A percentile compares a stretch with the other conserved stretches of the same genome.
These are phyloP conservation scores for Diplodus puntazzo DNA, from an alignment of 2,797 vertebrate species.

Conservation along the genomic window DNA sequence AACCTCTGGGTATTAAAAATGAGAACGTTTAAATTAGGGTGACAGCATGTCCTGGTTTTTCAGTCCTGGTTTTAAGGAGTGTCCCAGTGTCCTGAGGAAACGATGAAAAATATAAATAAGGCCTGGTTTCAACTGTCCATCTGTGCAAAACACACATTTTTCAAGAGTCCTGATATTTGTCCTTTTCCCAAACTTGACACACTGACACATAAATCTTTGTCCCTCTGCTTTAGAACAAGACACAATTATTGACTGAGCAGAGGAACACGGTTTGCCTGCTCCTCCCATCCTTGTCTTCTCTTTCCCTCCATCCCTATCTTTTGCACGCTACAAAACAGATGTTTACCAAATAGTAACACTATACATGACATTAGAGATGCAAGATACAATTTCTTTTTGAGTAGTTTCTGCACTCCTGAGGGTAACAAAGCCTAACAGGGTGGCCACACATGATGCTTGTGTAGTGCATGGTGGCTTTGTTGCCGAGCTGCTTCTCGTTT, in stretches of 20 bases:
- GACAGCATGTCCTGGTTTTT: slow-evolving; percentile 31
- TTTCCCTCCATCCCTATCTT: background rate
- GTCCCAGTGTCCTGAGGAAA: slow-evolving; percentile 30
- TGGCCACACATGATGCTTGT: no score
- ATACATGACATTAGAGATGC: no score
- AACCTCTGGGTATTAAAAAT: slow-evolving; percentile 22
- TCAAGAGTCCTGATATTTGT: background rate
- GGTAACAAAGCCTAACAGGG: no score
- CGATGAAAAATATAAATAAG: slow-evolving; percentile 25
- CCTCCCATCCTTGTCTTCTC: background rate
- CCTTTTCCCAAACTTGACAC: background rate
- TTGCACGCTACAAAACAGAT: background rate
- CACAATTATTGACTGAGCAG: background rate
- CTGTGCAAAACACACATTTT: background rate
- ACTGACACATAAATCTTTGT: background rate
- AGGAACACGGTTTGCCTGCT: background rate
- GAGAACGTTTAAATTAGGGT: slow-evolving; percentile 24
- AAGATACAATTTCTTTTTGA: no score
- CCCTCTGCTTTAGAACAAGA: background rate
- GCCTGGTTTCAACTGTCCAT: slow-evolving; percentile 8
- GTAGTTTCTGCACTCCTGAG: no score
- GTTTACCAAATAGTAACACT: no score
- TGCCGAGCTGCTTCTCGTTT: no score
- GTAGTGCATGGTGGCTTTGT: no score
- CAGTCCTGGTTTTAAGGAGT: slow-evolving; percentile 44